Base-by-base conservation (phyloP, 2,888 invertebrate genomes). In the Hemicrepidius hirtus region DNA sequence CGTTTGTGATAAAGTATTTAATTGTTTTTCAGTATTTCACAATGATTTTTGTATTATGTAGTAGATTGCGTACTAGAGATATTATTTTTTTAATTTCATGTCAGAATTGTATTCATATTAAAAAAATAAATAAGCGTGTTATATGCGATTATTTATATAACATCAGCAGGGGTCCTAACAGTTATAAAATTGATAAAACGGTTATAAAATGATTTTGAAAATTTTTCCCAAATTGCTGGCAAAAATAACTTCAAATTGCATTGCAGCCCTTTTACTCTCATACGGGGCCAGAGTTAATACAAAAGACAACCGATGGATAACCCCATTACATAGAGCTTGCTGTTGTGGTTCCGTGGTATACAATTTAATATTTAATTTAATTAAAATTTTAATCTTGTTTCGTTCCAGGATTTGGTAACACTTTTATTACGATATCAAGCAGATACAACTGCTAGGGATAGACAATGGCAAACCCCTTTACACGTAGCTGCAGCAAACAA, bases 281-380 rank as follows among this genome's bases (percentile, higher is more conserved):
- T 88, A 87, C 79, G 91, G 91, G 24, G 91, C 91, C 0, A 82
- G 88, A 32, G 90, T 91, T 0, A 91, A 91, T 82, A 87, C 88
- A 10, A 91, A 91, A 82, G 92, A 92, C 82, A 88, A 86, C 76
- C 88, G 88, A 82, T 91, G 91, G 91, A 82, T 90, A 24, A 92
- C 92, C 0, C 91, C 92, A 0, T 84, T 92, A 46, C 92, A 92
- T 81, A 84, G 90, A 76, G 91, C 91, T 9, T 92, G 92, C 81
- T 88, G 88, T 73, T 87, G 88, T 10, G 88, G 88, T 69, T 87
- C 87, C 75, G 86, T 87, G 77, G 88, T 88, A 81, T 78, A 72
- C n/a, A n/a, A n/a, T n/a, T n/a, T n/a, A n/a, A n/a, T n/a, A n/a
- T n/a, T n/a, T n/a, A n/a, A n/a, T n/a, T n/a, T n/a, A n/a, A n/a